These are phyloP conservation scores for Haemorhous mexicanus DNA, from an alignment of 2,113 vertebrate species.

Conservation along the genomic window DNA sequence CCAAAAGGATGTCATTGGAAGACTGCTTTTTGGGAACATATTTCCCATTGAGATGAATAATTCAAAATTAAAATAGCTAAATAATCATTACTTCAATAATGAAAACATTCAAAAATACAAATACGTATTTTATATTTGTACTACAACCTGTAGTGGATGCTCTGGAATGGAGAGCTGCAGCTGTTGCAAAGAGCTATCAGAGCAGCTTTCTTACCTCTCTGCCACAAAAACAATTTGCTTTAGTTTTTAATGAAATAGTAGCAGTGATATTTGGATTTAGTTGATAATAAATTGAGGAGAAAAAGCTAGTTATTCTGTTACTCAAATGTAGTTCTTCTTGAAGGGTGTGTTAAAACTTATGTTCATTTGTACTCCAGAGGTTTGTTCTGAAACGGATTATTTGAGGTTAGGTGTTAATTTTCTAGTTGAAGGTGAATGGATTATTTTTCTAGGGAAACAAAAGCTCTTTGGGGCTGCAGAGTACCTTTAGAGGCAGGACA, in stretches of 20 bases:
- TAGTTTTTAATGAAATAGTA: not conserved
- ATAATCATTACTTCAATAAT: not conserved
- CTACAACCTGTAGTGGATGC: not conserved
- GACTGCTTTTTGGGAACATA: not conserved
- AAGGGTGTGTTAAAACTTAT: not conserved
- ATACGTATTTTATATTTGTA: not conserved
- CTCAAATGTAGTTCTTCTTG: not conserved
- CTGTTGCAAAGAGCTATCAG: not conserved
- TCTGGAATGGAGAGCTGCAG: not conserved
- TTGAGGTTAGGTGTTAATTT: not conserved
- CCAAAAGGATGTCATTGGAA: not conserved
- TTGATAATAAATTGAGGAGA: not conserved
- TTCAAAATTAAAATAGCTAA: not conserved
- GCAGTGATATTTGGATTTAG: not conserved
- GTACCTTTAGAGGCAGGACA: not conserved
- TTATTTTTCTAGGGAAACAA: not conserved
- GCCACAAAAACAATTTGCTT: not conserved
- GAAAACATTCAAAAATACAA: not conserved
- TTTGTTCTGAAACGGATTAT: not conserved
- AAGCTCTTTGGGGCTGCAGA: not conserved
- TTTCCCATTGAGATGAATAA: not conserved
- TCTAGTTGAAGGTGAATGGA: not conserved
- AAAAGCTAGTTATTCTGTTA: not conserved
- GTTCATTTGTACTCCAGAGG: not conserved
- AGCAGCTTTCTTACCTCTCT: not conserved